Evolutionary conservation across 2,113 vertebrate species (phyloP), one percentile per base, ranked within the genome.

Genomic region (Corythornis vintsioides): DNA sequence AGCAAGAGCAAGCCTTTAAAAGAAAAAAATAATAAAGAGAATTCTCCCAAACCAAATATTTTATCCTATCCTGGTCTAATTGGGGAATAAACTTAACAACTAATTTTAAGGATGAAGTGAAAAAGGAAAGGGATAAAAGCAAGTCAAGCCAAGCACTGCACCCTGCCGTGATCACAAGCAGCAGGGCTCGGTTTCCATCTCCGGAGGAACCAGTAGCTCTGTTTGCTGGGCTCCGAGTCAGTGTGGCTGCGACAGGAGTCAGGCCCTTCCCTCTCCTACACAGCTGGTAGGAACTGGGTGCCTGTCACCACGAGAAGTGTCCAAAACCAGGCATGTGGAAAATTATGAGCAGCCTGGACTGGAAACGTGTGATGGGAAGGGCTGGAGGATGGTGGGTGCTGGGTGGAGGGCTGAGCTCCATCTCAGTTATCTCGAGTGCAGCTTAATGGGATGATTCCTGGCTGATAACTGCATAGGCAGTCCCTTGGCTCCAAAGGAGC

Each of bases 11-110:
- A 93, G 60, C 33, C 50, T 87, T 60, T 71, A 79, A 83, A 86
- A 59, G 52, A 50, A 64, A 70, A 40, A 35, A 57, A 74, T n/a
- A 81, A 60, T 83, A 74, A 35, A 67, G 20, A 14, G 64, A 76
- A 52, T 71, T 24, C 38, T 59, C 73, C 56, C 72, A 55, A 90
- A 89, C 59, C 71, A 90, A 94, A 86, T 45, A 83, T 59, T 92
- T 91, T 82, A 82, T 86, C 75, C 69, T 83, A 17, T 70, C 82
- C 75, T 42, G 43, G 71, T 66, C 63, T 93, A 94, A 90, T 40
- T 91, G 88, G 76, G 55, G 88, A 92, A 90, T 90, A 95, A 95
- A 88, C 61, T 82, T 94, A 94, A 71, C 67, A 90, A 73, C 35
- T 83, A 48, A 69, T 86, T 93, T 94, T 88, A 75, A 93, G 74